Evolutionary conservation across 2,888 invertebrate genomes (phyloP).

Genomic region (Coenonympha arcania): DNA sequence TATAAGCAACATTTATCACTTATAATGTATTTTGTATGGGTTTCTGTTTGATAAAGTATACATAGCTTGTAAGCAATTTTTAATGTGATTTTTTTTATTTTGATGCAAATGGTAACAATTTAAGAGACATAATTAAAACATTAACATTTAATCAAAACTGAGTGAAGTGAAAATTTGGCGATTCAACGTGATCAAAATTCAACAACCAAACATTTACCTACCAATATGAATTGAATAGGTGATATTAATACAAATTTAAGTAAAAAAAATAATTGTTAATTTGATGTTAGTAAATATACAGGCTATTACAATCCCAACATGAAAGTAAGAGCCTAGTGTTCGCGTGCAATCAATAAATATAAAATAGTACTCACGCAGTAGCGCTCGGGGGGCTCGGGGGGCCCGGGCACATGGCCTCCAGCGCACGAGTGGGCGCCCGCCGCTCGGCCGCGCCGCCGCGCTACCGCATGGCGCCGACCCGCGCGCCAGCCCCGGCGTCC

Average conservation of each 20-base stretch:
- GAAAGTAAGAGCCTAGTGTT: background rate
- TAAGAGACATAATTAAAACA: too few relatives aligned
- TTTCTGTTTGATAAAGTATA: too few relatives aligned
- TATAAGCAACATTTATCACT: background rate
- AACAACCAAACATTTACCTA: too few relatives aligned
- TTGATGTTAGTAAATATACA: background rate
- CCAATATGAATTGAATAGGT: too few relatives aligned
- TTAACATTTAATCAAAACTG: too few relatives aligned
- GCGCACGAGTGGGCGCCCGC: constrained; percentile 63
- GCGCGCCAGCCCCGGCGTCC: constrained; percentile 31
- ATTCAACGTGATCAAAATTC: too few relatives aligned
- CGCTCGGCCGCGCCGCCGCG: constrained; percentile 65
- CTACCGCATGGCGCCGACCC: constrained; percentile 50
- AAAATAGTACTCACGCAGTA: constrained; percentile 61
- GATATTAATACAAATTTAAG: too few relatives aligned
- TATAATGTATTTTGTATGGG: background rate
- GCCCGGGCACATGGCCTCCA: constrained; percentile 75
- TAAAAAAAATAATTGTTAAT: background rate
- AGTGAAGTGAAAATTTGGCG: too few relatives aligned
- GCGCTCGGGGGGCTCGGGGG: constrained; percentile 71
- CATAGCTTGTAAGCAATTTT: too few relatives aligned
- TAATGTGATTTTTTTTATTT: too few relatives aligned
- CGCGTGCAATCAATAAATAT: background rate
- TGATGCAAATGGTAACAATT: too few relatives aligned
- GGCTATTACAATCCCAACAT: background rate